These are phyloP conservation scores for Sciaenops ocellatus DNA, from an alignment of 2,797 vertebrate species.

Conservation along the genomic window DNA sequence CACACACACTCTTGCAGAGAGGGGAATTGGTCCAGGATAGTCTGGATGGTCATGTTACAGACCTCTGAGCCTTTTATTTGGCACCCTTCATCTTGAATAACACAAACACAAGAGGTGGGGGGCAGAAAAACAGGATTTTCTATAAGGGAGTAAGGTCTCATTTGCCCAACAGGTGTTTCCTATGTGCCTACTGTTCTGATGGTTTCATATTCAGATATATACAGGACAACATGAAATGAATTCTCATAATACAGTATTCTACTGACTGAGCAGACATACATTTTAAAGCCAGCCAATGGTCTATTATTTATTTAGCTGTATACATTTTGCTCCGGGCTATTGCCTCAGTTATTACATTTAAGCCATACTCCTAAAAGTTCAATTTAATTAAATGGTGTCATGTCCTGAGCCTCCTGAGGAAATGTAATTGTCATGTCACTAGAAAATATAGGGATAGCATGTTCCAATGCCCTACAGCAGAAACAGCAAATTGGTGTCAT, in stretches of 20 bases:
- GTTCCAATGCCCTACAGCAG: neutral
- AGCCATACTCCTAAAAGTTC: conserved; percentile 31
- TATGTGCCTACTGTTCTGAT: conserved; percentile 16
- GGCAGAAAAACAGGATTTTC: conserved; percentile 73
- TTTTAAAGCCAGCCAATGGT: neutral
- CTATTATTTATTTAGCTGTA: conserved; percentile 15
- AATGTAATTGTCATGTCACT: conserved; percentile 31
- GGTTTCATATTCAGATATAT: neutral
- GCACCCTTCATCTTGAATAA: conserved; percentile 84
- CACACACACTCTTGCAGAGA: conserved; percentile 87
- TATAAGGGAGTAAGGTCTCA: conserved; percentile 15
- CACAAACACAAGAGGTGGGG: conserved; percentile 57
- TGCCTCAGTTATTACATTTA: conserved; percentile 65
- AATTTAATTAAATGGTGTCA: conserved; percentile 55
- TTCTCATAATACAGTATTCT: neutral
- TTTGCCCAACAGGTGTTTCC: conserved; percentile 63
- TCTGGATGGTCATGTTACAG: conserved; percentile 87
- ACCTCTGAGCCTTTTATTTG: conserved; percentile 80
- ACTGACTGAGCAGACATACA: conserved; percentile 12
- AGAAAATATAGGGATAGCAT: neutral
- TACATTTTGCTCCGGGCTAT: conserved; percentile 61
- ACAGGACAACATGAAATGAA: neutral
- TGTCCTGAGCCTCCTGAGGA: conserved; percentile 35
- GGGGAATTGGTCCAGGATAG: conserved; percentile 80
- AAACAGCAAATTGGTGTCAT: neutral